Conservation (phyloP, 2,797 vertebrate genomes). For the Urophycis tenuis region DNA sequence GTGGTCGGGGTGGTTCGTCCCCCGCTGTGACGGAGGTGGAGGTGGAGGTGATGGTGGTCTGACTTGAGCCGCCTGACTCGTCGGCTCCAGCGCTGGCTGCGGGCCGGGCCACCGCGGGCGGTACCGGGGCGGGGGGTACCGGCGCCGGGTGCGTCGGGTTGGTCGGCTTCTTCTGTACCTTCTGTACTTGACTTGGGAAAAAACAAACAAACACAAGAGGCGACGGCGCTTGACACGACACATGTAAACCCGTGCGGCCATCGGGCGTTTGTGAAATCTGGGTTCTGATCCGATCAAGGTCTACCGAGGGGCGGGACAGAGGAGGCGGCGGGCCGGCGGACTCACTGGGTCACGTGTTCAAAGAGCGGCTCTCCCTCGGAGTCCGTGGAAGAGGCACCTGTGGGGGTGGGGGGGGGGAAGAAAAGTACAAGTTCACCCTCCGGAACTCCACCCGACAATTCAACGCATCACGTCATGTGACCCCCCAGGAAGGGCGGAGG, state of each 20-base stretch:
- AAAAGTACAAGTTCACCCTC: background rate
- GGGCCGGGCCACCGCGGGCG: slow-evolving; percentile 48
- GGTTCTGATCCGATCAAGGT: background rate
- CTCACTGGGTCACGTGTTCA: slow-evolving; percentile 82
- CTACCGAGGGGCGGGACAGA: background rate
- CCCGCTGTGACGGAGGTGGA: slow-evolving; percentile 27
- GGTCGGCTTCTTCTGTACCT: slow-evolving; percentile 51
- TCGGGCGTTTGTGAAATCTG: background rate
- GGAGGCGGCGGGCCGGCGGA: slow-evolving; percentile 32
- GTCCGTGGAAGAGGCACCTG: slow-evolving; percentile 90
- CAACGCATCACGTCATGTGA: background rate
- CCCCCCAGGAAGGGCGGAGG: background rate
- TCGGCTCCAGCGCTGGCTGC: slow-evolving; percentile 52
- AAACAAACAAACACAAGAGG: slow-evolving; percentile 25
- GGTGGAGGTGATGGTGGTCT: slow-evolving; percentile 15
- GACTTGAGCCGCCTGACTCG: slow-evolving; percentile 7
- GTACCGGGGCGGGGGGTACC: too few species aligned
- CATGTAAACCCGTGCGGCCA: background rate
- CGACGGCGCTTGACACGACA: slow-evolving; percentile 4
- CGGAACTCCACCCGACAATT: background rate
- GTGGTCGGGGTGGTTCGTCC: slow-evolving; percentile 36
- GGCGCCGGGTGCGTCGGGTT: too few species aligned
- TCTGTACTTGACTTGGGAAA: background rate
- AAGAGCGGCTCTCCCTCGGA: slow-evolving; percentile 80
- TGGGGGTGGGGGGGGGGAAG: slow-evolving; percentile 28